Evolutionary conservation across 2,888 invertebrate species (phyloP).

Genomic region (Pseudococcus longispinus): DNA sequence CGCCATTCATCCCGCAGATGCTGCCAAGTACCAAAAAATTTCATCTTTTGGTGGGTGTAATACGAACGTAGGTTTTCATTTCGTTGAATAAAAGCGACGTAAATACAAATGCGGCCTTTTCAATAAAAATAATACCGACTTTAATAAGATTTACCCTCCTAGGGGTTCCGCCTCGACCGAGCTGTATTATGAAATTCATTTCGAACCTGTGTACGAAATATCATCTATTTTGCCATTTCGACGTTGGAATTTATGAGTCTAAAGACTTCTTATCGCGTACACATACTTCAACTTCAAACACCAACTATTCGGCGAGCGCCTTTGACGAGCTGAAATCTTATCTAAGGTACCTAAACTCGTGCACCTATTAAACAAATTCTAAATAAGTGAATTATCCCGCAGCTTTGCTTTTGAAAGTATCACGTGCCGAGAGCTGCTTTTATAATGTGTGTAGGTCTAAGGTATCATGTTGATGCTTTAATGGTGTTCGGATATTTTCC

Average conservation of each 20-base stretch:
- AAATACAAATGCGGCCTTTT: background rate
- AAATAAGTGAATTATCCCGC: background rate
- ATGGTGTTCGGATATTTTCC: background rate
- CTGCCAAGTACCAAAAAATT: conserved; percentile 11
- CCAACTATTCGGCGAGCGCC: background rate
- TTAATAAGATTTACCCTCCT: background rate
- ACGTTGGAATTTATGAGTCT: background rate
- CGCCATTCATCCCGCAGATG: background rate
- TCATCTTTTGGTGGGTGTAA: background rate
- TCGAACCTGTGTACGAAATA: background rate
- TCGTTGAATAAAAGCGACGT: background rate
- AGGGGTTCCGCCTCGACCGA: background rate
- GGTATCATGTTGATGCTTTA: background rate
- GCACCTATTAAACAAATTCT: background rate
- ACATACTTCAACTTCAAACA: background rate
- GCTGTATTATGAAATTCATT: background rate
- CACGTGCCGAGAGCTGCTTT: background rate
- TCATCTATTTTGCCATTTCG: background rate
- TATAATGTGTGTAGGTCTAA: background rate
- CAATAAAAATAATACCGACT: conserved; percentile 8
- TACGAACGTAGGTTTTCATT: background rate
- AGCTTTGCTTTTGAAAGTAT: background rate
- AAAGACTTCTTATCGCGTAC: background rate
- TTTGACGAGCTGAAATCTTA: background rate
- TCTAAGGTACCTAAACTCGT: background rate